Evolutionary conservation across 2,797 vertebrate genomes (phyloP).

Genomic region (Crotalus adamanteus): DNA sequence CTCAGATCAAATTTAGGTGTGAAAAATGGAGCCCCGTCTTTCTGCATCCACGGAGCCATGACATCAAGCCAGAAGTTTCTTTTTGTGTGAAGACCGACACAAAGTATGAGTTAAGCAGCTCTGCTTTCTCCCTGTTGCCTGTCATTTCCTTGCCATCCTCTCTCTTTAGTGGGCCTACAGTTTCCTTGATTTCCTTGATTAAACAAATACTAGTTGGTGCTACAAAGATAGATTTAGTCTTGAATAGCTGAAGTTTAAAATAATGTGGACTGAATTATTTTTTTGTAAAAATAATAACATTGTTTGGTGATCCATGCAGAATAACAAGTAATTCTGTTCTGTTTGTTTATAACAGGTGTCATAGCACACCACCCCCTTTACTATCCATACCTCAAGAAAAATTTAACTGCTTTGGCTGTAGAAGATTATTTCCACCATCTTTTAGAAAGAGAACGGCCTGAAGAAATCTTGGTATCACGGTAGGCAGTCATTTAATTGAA

Average conservation of each 20-base stretch:
- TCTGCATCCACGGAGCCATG: too few relatives aligned
- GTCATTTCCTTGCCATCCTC: too few relatives aligned
- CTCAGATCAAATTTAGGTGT: too few relatives aligned
- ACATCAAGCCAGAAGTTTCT: too few relatives aligned
- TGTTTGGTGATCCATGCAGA: neutral
- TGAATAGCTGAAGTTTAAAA: neutral
- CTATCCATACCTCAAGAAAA: slow-evolving; percentile 84
- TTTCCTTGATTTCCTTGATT: neutral
- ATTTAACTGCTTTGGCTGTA: slow-evolving; percentile 77
- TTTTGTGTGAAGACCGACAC: too few relatives aligned
- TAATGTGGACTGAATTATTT: neutral
- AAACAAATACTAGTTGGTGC: neutral
- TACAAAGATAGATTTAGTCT: neutral
- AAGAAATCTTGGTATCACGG: slow-evolving; percentile 66
- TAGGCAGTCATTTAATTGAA: slow-evolving; percentile 50
- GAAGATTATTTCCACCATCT: slow-evolving; percentile 82
- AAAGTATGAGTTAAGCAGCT: too few relatives aligned
- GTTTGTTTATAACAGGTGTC: slow-evolving; percentile 70
- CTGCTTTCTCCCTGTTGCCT: too few relatives aligned
- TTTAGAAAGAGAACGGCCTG: slow-evolving; percentile 62
- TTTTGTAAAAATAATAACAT: neutral
- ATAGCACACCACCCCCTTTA: slow-evolving; percentile 81
- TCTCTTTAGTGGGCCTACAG: too few relatives aligned
- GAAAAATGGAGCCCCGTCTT: too few relatives aligned
- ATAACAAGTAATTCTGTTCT: neutral